Conservation (phyloP, 2,113 vertebrate genomes). For the Odocoileus virginianus region DNA sequence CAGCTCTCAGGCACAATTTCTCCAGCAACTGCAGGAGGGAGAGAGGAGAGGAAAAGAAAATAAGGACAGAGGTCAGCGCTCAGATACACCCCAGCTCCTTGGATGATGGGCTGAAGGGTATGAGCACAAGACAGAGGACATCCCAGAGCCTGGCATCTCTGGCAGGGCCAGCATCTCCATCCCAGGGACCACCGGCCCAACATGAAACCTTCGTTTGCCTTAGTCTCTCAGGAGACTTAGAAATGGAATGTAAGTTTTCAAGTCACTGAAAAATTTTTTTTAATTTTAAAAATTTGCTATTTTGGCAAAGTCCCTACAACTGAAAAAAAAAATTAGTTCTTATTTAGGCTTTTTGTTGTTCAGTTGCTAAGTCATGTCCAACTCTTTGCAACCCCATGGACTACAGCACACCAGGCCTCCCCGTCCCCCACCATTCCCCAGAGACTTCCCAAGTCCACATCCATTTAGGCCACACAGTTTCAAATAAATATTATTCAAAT, state of each 20-base stretch:
- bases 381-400: no score
- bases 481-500: background rate
- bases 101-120: background rate
- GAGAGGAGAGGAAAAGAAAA: background rate
- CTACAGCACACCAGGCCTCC: no score
- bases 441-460: no score
- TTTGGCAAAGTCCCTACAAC: background rate
- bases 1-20: background rate
- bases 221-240: background rate
- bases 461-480: background rate
- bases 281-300: background rate
- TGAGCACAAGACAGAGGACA: background rate
- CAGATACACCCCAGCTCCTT: background rate
- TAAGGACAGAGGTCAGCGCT: background rate
- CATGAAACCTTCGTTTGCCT: background rate
- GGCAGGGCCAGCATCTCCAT: background rate
- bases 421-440: no score
- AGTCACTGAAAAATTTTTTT: no score
- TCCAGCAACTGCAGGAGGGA: background rate
- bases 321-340: background rate
- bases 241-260: background rate
- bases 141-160: background rate
- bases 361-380: no score
- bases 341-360: background rate
- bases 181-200: rapidly evolving